phyloP scores from a whole-genome alignment of 1,140 invertebrate genomes.

The Akabosia matsudoensis region DNA sequence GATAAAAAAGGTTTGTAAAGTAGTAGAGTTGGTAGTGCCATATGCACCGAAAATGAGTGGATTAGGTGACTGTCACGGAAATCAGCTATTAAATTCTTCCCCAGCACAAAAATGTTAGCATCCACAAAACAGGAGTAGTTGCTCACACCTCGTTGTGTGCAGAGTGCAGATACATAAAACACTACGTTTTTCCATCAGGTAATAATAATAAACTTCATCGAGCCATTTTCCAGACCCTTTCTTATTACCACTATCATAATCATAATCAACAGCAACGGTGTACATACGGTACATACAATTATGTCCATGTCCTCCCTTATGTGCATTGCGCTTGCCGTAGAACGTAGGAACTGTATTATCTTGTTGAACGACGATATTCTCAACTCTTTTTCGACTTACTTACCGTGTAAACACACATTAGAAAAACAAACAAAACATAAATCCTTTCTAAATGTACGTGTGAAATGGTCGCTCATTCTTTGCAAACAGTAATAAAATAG shows the following conservation, averaged over 20 bases:
- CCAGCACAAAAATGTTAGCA: neutral
- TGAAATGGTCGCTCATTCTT: no score
- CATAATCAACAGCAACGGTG: neutral
- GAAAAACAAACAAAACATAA: no score
- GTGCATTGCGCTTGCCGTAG: no score
- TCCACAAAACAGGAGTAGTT: neutral
- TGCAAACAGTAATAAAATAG: no score
- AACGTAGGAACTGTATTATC: no score
- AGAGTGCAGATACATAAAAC: no score
- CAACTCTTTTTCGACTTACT: no score
- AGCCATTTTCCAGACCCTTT: neutral
- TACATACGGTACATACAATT: neutral
- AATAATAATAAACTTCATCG: neutral
- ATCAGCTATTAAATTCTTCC: conserved; percentile 19
- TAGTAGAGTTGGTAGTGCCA: neutral
- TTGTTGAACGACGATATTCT: no score
- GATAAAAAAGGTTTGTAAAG: neutral
- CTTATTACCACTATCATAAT: neutral
- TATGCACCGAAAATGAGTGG: neutral
- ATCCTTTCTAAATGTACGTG: no score
- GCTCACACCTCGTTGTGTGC: conserved; percentile 9
- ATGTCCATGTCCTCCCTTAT: no score
- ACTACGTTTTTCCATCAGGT: neutral
- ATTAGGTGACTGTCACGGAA: conserved; percentile 21
- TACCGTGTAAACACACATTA: no score